Evolutionary conservation across 1,140 invertebrate species (phyloP).

Genomic region (Drosophila oshimai): DNA sequence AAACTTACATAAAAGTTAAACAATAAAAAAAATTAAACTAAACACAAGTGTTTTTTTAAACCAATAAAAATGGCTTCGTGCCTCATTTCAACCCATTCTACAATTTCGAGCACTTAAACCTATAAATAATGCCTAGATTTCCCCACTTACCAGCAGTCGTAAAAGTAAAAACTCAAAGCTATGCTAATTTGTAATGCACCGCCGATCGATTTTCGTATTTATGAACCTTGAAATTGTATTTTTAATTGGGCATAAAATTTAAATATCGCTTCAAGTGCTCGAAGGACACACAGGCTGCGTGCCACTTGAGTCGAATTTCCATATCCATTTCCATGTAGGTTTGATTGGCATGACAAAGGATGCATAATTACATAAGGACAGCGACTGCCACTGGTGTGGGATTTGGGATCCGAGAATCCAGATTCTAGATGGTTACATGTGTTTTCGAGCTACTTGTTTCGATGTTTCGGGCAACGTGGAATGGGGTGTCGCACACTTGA

Average conservation of each 20-base stretch:
- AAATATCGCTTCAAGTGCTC: constrained; percentile 53
- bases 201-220: constrained; percentile 22
- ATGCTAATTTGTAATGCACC: constrained; percentile 41
- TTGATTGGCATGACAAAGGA: constrained; percentile 68
- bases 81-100: neutral
- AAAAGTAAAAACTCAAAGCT: constrained; percentile 36
- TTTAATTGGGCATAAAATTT: constrained; percentile 77
- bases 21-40: too few species aligned
- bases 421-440: constrained; percentile 26
- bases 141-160: neutral
- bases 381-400: constrained; percentile 8
- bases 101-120: neutral
- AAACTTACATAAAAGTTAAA: too few species aligned
- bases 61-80: neutral
- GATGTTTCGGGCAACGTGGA: neutral
- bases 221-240: constrained; percentile 71
- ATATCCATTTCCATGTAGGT: constrained; percentile 14
- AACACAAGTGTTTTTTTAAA: too few species aligned
- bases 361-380: constrained; percentile 65
- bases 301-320: constrained; percentile 48
- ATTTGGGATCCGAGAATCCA: neutral
- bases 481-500: constrained; percentile 49
- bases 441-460: constrained; percentile 57
- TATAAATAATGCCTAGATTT: neutral
- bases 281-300: constrained; percentile 44